phyloP scores from a whole-genome alignment of 2,113 vertebrate genomes.

The Lepidothrix coronata region DNA sequence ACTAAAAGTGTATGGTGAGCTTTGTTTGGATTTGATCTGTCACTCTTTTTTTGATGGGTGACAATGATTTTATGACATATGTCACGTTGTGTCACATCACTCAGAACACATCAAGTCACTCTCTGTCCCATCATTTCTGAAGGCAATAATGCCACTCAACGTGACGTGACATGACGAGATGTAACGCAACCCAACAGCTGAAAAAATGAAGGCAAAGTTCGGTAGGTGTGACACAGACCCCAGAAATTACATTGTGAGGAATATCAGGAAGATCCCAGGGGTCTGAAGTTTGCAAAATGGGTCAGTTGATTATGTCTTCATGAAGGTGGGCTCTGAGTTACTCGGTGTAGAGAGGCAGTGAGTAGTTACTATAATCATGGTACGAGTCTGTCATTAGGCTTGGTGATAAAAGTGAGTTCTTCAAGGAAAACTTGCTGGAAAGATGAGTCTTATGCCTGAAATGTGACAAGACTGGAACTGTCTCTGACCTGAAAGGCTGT shows the following conservation, averaged over 20 bases:
- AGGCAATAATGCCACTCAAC: constrained; percentile 24
- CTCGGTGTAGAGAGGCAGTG: rapidly evolving
- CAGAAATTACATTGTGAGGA: background rate
- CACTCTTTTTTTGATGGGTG: constrained; percentile 48
- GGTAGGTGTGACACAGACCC: background rate
- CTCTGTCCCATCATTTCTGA: constrained; percentile 22
- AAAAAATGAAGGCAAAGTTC: background rate
- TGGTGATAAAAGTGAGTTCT: background rate
- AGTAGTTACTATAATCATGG: background rate
- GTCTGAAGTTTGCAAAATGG: background rate
- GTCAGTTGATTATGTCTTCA: rapidly evolving
- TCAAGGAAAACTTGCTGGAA: background rate
- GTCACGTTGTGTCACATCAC: constrained; percentile 34
- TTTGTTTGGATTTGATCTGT: constrained; percentile 47
- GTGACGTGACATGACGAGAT: background rate
- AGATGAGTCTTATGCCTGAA: background rate
- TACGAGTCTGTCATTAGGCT: background rate
- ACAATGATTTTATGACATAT: constrained; percentile 61
- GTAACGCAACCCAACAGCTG: background rate
- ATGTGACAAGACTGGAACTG: background rate
- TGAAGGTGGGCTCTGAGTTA: background rate
- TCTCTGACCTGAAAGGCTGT: background rate
- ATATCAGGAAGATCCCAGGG: background rate
- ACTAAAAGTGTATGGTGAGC: constrained; percentile 23
- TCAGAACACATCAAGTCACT: constrained; percentile 30